phyloP scores from a whole-genome alignment of 2,888 invertebrate genomes.

The Coremacera marginata region DNA sequence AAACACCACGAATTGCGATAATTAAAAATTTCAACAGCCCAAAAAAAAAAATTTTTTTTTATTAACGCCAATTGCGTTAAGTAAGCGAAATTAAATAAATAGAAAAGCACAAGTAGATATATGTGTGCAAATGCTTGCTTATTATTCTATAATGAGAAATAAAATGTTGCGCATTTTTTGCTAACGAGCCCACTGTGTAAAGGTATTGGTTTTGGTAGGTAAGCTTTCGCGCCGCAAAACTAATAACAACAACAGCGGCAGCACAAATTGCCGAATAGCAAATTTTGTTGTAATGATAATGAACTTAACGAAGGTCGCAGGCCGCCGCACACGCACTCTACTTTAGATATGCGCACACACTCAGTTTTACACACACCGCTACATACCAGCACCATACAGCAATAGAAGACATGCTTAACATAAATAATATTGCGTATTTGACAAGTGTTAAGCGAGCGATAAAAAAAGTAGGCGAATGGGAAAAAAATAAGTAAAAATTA shows the following conservation, averaged over 20 bases:
- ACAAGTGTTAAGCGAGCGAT: not conserved
- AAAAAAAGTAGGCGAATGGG: not conserved
- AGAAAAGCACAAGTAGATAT: not conserved
- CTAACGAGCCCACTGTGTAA: slow-evolving; percentile 11
- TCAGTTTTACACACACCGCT: not conserved
- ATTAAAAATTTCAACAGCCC: slow-evolving; percentile 25
- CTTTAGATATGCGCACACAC: not conserved
- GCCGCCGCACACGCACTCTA: slow-evolving; percentile 19
- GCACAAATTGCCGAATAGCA: not conserved
- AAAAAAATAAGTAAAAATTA: not conserved
- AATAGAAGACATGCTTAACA: not conserved
- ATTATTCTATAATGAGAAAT: no score
- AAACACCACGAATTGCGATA: slow-evolving; percentile 14
- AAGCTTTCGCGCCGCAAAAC: not conserved
- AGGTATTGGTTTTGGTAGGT: not conserved
- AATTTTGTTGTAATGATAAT: slow-evolving; percentile 13
- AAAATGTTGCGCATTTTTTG: not conserved
- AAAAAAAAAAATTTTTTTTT: not conserved
- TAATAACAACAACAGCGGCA: not conserved
- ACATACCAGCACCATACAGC: not conserved
- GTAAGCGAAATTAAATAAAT: not conserved
- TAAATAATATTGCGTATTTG: not conserved
- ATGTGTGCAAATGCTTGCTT: no score
- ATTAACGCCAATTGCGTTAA: not conserved
- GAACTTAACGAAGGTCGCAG: slow-evolving; percentile 21